A percentile compares a stretch with the other conserved stretches of the same genome.
These are phyloP conservation scores for Eulemur coronatus DNA, from an alignment of 2,797 vertebrate species.

Conservation along the genomic window DNA sequence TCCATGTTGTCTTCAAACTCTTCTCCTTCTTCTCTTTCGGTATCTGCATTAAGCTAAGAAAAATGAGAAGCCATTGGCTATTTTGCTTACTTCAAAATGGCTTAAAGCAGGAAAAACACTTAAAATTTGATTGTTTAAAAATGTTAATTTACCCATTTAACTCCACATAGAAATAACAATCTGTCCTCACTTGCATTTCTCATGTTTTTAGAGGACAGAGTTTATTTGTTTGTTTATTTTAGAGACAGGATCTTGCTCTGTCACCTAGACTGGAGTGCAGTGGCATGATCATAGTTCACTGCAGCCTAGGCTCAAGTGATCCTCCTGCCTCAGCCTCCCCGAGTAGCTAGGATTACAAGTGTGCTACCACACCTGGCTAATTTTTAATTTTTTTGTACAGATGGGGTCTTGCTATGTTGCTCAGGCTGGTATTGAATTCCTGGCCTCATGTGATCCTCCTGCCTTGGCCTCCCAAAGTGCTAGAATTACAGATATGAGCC, in stretches of 20 bases:
- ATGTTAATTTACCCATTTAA: slow-evolving; percentile 41
- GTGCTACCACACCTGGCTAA: background rate
- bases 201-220: slow-evolving; percentile 15
- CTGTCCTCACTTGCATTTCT: slow-evolving; percentile 21
- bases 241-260: background rate
- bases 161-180: background rate
- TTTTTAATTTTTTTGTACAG: background rate
- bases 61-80: slow-evolving; percentile 62
- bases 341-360: too few species aligned
- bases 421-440: background rate
- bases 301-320: background rate
- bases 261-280: background rate
- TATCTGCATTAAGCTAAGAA: slow-evolving; percentile 89
- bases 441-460: background rate
- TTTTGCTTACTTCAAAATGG: slow-evolving; percentile 47
- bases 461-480: background rate
- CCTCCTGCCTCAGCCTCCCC: background rate
- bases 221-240: background rate
- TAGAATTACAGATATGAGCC: background rate
- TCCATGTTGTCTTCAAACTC: slow-evolving; percentile 98
- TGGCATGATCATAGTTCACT: too few species aligned
- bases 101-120: slow-evolving; percentile 39
- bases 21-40: slow-evolving; percentile 95
- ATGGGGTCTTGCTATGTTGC: background rate
- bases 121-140: slow-evolving; percentile 48